Base-by-base conservation (phyloP, 1,140 invertebrate genomes). In the Papilio glaucus region DNA sequence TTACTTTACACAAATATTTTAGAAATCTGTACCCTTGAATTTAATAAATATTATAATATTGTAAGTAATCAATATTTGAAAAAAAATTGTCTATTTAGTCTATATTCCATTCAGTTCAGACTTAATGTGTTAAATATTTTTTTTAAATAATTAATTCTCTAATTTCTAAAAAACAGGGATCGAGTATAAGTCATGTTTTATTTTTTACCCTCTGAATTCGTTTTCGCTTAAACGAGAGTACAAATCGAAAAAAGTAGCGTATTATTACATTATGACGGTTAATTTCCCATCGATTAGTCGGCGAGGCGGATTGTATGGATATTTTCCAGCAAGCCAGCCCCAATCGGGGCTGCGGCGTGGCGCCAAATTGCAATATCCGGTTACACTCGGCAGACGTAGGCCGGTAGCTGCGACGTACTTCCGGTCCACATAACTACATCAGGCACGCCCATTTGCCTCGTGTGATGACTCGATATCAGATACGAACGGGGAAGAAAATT, bases 361-460 rank as follows among this genome's bases (percentile, higher is more conserved):
- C 26, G 26, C 26, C 60, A 62, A 62, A 62, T 62, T 62, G 60
- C 60, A 62, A 62, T 62, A 62, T 62, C 60, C 60, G 60, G 60
- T 37, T 62, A 62, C 60, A 37, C 33, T 33, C 26, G 60, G 41
- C 41, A 15, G n/a, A 15, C 10, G 41, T 33, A 3, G 29, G 29
- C 6, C 2, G 6, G 2, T 33, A n/a, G 29, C 6, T 33, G 26
- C 26, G 60, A 62, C 26, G 29, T 37, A 18, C 60, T 18, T 62
- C 60, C 60, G 60, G 60, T 62, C 60, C 60, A 33, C 26, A 26
- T 62, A 62, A 62, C 60, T 33, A 62, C 60, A 4, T 62, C 60
- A 62, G 49, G 49, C 49, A 57, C 49, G 49, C 49, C 49, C 49
- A 57, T 57, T 49, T 24, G 24, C n/a, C 6, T 57, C 18, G 24